Evolutionary conservation across 2,113 vertebrate species (phyloP).

Genomic region (Calyptomena viridis): DNA sequence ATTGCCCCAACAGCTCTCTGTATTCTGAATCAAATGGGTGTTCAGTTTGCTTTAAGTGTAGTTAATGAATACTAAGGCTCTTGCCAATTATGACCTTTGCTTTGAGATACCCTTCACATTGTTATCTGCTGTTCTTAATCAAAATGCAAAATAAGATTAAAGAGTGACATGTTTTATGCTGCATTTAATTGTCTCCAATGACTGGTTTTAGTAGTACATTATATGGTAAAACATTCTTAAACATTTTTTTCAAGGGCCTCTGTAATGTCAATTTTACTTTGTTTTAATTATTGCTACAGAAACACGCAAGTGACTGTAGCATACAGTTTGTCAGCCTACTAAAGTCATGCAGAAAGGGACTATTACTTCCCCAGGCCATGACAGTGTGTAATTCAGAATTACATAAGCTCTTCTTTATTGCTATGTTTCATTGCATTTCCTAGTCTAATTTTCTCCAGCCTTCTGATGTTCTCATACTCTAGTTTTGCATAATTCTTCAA

Average conservation of each 20-base stretch:
- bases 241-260: constrained; percentile 25
- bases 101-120: constrained; percentile 31
- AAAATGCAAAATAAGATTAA: constrained; percentile 47
- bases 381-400: constrained; percentile 10
- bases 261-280: constrained; percentile 30
- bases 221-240: constrained; percentile 26
- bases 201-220: background rate
- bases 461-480: background rate
- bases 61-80: constrained; percentile 20
- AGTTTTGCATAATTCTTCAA: constrained; percentile 32
- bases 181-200: constrained; percentile 19
- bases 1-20: background rate
- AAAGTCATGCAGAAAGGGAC: background rate
- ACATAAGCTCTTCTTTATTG: constrained; percentile 35
- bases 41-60: constrained; percentile 7
- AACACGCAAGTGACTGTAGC: background rate
- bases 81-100: constrained; percentile 14
- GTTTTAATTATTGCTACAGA: constrained; percentile 30
- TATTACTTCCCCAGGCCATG: background rate
- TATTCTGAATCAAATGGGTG: background rate
- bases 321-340: background rate
- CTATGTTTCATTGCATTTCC: constrained; percentile 25
- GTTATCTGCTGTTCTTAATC: constrained; percentile 45
- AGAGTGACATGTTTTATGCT: constrained; percentile 9
- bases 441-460: constrained; percentile 19